Evolutionary conservation across 2,113 vertebrate species (phyloP), one percentile per base, ranked within the genome.

Genomic region (Pseudorasbora parva): DNA sequence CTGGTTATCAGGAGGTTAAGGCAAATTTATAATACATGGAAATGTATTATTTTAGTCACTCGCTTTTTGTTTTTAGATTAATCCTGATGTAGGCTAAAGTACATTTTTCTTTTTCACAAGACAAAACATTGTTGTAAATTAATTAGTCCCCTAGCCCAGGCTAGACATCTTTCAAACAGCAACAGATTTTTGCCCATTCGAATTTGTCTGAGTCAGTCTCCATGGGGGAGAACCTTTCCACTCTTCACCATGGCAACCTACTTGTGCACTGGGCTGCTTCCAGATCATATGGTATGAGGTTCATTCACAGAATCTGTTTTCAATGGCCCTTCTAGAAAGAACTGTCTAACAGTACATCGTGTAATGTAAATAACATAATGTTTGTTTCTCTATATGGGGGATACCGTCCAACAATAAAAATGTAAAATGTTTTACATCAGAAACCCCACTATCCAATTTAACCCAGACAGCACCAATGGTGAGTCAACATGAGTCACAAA

Each of bases 181-280:
- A 83, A 54, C 71, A 73, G 71, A 47, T 71, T 78, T 64, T 30
- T 78, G 21, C 64, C 76, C 37, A 1, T 68, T 82, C 19, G 12
- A 57, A 82, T 84, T 84, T 64, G 41, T 86, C 60, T 86, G 81
- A 87, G 82, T 87, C 83, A 86, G 64, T 59, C 78, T 69, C 59
- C 60, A 49, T 76, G 68, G 66, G 80, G 82, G 56, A 82, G 51
- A 82, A 80, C 72, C 73, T 66, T 88, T 83, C 77, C 66, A 49
- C 49, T 30, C 17, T 64, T 88, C 84, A 87, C 89, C 86, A 88
- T 89, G 87, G 87, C 81, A 86, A 89, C 89, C 54, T 74, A 51
- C 60, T 88, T 54, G 69, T 77, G 69, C 78, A 59, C 73, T 85
- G 72, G 59, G 60, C 43, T 78, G 76, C 62, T 80, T 86, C 73